These are phyloP conservation scores for Apis laboriosa DNA, from an alignment of 1,140 invertebrate species.

Conservation along the genomic window DNA sequence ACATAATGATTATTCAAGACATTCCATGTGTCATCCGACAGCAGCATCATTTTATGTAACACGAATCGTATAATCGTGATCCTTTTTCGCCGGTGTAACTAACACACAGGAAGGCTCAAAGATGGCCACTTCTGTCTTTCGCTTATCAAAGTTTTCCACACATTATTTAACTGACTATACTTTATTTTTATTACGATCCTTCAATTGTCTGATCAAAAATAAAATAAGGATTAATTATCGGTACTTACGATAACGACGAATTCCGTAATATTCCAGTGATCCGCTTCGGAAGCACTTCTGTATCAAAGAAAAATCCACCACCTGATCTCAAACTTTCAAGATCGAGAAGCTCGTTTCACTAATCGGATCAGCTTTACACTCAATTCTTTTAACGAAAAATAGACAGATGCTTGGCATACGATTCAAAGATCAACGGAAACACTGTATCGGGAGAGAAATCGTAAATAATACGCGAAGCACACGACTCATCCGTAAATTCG, in stretches of 20 bases:
- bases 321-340: conserved; percentile 48
- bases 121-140: conserved; percentile 61
- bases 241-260: conserved; percentile 64
- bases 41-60: conserved; percentile 61
- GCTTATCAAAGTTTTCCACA: conserved; percentile 39
- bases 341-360: conserved; percentile 45
- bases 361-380: conserved; percentile 12
- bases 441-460: neutral
- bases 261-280: conserved; percentile 29
- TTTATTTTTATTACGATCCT: neutral
- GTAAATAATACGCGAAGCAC: conserved; percentile 34
- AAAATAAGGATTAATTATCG: neutral
- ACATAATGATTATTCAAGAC: conserved; percentile 47
- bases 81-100: conserved; percentile 54
- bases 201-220: neutral
- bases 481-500: conserved; percentile 39
- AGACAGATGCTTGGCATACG: neutral
- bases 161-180: neutral
- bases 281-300: conserved; percentile 9
- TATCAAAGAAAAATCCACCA: conserved; percentile 47
- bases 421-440: neutral
- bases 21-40: conserved; percentile 33
- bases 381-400: neutral
- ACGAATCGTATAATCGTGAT: conserved; percentile 55
- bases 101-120: conserved; percentile 52